phyloP scores from a whole-genome alignment of 1,140 invertebrate genomes.

The Dysdera silvatica region DNA sequence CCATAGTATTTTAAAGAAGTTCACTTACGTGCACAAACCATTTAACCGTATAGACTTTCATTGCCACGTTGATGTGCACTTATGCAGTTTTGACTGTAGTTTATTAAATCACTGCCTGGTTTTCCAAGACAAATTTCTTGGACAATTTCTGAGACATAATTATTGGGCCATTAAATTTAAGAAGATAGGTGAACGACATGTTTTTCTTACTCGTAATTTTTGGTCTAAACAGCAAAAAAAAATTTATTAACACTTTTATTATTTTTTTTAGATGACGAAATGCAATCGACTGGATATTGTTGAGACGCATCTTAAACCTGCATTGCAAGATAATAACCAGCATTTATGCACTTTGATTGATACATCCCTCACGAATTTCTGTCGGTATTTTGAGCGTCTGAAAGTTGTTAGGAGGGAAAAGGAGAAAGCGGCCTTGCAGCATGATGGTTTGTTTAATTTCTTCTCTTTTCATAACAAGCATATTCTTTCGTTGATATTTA shows the following conservation, averaged over 20 bases:
- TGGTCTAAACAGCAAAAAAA: not conserved
- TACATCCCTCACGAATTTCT: constrained; percentile 51
- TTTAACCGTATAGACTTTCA: too few species aligned
- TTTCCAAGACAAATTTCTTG: too few species aligned
- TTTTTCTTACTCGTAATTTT: too few species aligned
- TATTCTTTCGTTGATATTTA: too few species aligned
- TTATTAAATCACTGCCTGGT: too few species aligned
- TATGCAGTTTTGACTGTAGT: too few species aligned
- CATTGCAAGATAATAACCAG: constrained; percentile 49
- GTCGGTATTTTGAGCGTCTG: constrained; percentile 54
- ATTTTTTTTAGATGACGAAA: constrained; percentile 43
- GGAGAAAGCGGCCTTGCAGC: constrained; percentile 37
- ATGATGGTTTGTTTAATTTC: constrained; percentile 28
- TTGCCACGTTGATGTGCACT: too few species aligned
- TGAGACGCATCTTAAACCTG: constrained; percentile 54
- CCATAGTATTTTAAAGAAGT: too few species aligned
- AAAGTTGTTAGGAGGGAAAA: constrained; percentile 53
- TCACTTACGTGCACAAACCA: too few species aligned
- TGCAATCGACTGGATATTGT: constrained; percentile 52
- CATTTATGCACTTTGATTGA: constrained; percentile 46
- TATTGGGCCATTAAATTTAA: too few species aligned
- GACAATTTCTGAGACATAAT: too few species aligned
- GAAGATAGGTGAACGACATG: too few species aligned
- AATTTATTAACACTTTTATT: constrained; percentile 7
- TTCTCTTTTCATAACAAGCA: constrained; percentile 11